phyloP scores from a whole-genome alignment of 2,888 invertebrate genomes.

The Morinoia aosen region DNA sequence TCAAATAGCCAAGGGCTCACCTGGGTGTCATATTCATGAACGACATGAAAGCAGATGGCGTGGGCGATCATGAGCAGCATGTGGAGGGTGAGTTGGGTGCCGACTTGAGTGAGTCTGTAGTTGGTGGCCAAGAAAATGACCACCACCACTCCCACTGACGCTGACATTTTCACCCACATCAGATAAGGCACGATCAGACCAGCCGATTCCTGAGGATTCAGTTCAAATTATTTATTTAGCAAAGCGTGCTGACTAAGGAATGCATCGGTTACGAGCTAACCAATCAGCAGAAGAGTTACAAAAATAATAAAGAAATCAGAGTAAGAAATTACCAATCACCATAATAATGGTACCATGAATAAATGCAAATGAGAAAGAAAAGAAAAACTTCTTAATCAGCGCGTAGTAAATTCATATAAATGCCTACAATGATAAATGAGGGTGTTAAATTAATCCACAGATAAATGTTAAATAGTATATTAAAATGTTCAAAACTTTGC shows the following conservation, averaged over 20 bases:
- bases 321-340: not conserved
- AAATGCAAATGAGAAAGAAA: not conserved
- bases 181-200: conserved; percentile 57
- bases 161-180: conserved; percentile 59
- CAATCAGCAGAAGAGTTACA: not conserved
- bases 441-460: not conserved
- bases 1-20: not conserved
- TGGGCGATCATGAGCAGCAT: conserved; percentile 49
- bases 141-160: conserved; percentile 54
- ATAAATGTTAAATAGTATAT: not conserved
- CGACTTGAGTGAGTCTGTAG: conserved; percentile 49
- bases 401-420: not conserved
- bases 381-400: not conserved
- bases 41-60: conserved; percentile 51
- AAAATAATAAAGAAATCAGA: not conserved
- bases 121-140: conserved; percentile 56
- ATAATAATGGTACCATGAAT: not conserved
- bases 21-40: conserved; percentile 51
- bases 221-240: not conserved
- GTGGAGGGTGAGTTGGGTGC: conserved; percentile 44
- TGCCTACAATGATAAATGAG: not conserved
- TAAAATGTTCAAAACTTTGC: too few species aligned
- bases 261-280: not conserved
- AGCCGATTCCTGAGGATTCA: conserved; percentile 43
- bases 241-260: not conserved